Base-by-base conservation (phyloP, 2,797 vertebrate genomes). In the Tragelaphus eurycerus region DNA sequence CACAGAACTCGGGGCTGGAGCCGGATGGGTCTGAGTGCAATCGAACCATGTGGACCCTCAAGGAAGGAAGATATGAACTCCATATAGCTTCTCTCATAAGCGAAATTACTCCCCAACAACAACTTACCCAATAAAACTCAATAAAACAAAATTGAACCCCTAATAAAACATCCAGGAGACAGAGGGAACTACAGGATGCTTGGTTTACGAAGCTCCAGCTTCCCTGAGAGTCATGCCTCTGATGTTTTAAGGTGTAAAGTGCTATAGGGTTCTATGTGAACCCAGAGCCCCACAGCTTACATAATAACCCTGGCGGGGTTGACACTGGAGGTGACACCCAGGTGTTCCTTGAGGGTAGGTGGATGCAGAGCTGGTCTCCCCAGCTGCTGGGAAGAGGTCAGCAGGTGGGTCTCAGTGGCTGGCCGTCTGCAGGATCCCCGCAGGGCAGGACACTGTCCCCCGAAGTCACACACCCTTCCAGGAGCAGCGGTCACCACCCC, bases 41-140 rank as follows among this genome's bases (percentile, higher is more conserved):
- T 86, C 19, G 74, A 64, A 34, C 54, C 71, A 11, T 6, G 16
- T 2, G 31, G 92, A 38, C 93, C 96, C 94, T 97, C 50, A 3
- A 97, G 95, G 95, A 92, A 97, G 90, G 96, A 96, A 93, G 93
- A 88, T 85, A 86, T 93, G 96, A 97, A 67, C 90, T 86, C 59
- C 64, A 11, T 46, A 95, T 59, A 76, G 85, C 76, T 88, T 87
- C 76, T 92, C 93, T 88, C 93, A 96, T 93, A 96, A 96, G 82
- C 85, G 76, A 93, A 96, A 96, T 97, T 85, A 93, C 97, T 97
- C 87, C 93, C 81, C 19, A 62, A 83, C 86, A 83, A 48, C 67
- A 83, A 46, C 60, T 76, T 59, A 71, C 74, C 95, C 81, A 54
- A 48, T 92, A 93, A 89, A 90, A 86, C 83, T 90, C 96, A 90